A percentile compares a stretch with the other conserved stretches of the same genome.
These are phyloP conservation scores for Aptenodytes patagonicus DNA, from an alignment of 2,113 vertebrate genomes.

Conservation along the genomic window DNA sequence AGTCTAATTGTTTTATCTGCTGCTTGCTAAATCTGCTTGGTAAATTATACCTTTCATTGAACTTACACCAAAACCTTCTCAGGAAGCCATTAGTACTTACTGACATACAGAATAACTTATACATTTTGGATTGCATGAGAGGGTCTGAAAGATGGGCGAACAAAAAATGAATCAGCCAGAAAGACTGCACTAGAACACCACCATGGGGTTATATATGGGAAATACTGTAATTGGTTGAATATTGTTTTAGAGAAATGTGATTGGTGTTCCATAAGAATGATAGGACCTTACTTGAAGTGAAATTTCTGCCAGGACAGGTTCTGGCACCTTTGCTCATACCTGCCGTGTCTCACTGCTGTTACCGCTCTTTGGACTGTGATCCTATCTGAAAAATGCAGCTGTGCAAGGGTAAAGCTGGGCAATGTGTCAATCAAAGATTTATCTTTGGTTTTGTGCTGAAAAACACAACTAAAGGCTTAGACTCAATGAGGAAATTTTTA, in stretches of 20 bases:
- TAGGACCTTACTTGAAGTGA: not conserved
- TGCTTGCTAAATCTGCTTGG: slow-evolving; percentile 68
- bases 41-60: slow-evolving; percentile 73
- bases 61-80: slow-evolving; percentile 61
- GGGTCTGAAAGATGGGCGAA: not conserved
- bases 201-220: not conserved
- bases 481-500: not conserved
- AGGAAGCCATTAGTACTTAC: slow-evolving; percentile 64
- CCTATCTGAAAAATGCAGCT: not conserved
- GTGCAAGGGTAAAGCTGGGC: not conserved
- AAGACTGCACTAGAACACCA: not conserved
- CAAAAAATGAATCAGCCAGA: not conserved
- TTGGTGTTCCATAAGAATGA: not conserved
- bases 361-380: not conserved
- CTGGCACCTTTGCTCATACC: not conserved
- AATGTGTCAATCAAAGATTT: not conserved
- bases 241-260: not conserved
- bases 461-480: not conserved
- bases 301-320: not conserved
- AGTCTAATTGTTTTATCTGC: slow-evolving; percentile 73
- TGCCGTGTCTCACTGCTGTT: not conserved
- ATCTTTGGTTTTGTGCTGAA: not conserved
- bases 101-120: slow-evolving; percentile 16
- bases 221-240: not conserved
- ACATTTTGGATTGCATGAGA: not conserved